These are phyloP conservation scores for Neodon shergylaensis DNA, from an alignment of 2,113 vertebrate genomes.

Conservation along the genomic window DNA sequence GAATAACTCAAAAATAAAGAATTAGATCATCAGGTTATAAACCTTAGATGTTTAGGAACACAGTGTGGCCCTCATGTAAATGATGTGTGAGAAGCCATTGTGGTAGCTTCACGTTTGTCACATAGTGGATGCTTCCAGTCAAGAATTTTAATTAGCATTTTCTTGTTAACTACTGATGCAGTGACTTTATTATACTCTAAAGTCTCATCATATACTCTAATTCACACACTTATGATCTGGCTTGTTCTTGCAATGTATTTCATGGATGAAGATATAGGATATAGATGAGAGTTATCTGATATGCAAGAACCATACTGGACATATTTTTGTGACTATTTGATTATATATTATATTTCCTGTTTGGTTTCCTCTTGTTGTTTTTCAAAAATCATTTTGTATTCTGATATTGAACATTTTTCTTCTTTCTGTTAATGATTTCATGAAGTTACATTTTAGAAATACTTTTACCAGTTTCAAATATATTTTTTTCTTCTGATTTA, in stretches of 20 bases:
- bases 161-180: neutral
- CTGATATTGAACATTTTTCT: neutral
- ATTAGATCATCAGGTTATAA: neutral
- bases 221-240: neutral
- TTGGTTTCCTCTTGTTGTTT: neutral
- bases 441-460: neutral
- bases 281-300: neutral
- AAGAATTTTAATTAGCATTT: neutral
- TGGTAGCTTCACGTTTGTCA: neutral
- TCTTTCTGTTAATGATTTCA: neutral
- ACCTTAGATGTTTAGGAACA: neutral
- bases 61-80: neutral
- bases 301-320: neutral
- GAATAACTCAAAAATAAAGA: neutral
- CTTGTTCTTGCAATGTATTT: neutral
- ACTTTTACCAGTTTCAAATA: neutral
- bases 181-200: too few species aligned
- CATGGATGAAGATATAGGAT: neutral
- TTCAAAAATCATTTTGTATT: neutral
- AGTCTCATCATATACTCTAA: neutral
- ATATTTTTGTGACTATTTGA: neutral
- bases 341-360: neutral
- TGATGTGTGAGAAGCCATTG: neutral
- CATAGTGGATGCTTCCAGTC: neutral
- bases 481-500: neutral